Conservation (phyloP, 2,888 invertebrate species). For the Nomada fabriciana region DNA sequence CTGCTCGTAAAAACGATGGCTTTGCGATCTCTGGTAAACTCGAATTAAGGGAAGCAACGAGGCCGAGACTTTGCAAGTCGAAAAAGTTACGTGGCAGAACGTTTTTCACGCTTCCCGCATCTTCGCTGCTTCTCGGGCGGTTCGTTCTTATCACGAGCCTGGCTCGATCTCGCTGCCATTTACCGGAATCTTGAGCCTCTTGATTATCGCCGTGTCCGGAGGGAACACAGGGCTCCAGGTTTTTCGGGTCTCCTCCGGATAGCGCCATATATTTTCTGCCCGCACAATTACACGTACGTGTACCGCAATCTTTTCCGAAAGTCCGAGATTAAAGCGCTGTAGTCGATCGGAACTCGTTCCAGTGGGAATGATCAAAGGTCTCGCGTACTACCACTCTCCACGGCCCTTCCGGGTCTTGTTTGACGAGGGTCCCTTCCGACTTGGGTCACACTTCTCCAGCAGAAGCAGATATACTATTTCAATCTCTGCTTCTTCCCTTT, state of each 20-base stretch:
- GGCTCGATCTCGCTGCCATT: neutral
- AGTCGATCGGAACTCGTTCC: neutral
- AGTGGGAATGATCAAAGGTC: slow-evolving; percentile 18
- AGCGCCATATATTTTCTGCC: neutral
- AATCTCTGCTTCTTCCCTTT: neutral
- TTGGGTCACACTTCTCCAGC: neutral
- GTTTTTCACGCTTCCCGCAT: slow-evolving; percentile 29
- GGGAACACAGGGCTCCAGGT: neutral
- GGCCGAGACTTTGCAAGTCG: slow-evolving; percentile 24
- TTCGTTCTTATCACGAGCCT: slow-evolving; percentile 12
- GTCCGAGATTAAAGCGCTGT: slow-evolving; percentile 24
- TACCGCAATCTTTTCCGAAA: neutral
- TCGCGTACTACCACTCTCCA: neutral
- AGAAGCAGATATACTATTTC: neutral
- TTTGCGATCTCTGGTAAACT: slow-evolving; percentile 48
- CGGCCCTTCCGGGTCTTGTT: slow-evolving; percentile 40
- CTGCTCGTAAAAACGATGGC: slow-evolving; percentile 37
- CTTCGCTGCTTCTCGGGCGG: neutral
- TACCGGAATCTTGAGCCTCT: slow-evolving; percentile 8
- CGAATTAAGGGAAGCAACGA: slow-evolving; percentile 42
- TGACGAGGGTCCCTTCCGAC: slow-evolving; percentile 31
- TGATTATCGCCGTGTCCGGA: slow-evolving; percentile 13
- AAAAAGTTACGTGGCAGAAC: slow-evolving; percentile 18
- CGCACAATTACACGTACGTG: neutral
- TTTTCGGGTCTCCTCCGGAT: neutral